phyloP scores from a whole-genome alignment of 30 jellyfish, hydroid and myxozoan genomes.

The Aurelia sp. region DNA sequence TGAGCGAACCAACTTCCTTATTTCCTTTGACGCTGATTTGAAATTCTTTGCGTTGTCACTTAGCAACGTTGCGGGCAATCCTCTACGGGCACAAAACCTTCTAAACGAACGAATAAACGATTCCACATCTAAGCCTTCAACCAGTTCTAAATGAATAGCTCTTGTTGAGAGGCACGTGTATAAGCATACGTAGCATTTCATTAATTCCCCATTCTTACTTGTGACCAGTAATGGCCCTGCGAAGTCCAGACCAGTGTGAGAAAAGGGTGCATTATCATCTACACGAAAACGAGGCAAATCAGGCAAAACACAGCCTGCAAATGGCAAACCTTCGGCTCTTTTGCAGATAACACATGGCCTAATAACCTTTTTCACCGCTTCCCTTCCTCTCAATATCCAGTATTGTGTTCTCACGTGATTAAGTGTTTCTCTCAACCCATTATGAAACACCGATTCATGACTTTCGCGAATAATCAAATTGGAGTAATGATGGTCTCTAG shows the following conservation, averaged over 20 bases:
- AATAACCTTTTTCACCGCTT: slow-evolving; percentile 13
- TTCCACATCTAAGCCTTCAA: too few relatives aligned
- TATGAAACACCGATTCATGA: slow-evolving; percentile 12
- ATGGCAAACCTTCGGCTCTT: not conserved
- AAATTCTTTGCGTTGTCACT: too few relatives aligned
- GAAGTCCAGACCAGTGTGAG: slow-evolving; percentile 6
- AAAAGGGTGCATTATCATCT: slow-evolving; percentile 2
- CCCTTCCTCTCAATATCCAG: slow-evolving; percentile 38
- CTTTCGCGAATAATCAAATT: slow-evolving; percentile 3
- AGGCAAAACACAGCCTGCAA: not conserved
- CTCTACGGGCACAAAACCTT: too few relatives aligned
- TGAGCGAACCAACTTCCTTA: not conserved
- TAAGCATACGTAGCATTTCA: not conserved
- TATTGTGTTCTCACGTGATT: not conserved
- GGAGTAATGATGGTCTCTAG: not conserved
- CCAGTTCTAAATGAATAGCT: not conserved
- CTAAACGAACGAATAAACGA: too few relatives aligned
- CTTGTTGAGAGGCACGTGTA: not conserved
- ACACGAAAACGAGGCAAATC: slow-evolving; percentile 28
- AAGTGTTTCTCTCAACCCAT: slow-evolving; percentile 29
- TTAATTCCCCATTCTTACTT: not conserved
- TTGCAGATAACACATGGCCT: slow-evolving; percentile 29
- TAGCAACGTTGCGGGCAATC: too few relatives aligned
- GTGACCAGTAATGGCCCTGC: not conserved
- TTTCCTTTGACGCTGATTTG: not conserved